Conservation (phyloP, 2,113 vertebrate species). For the Prietella phreatophila region DNA sequence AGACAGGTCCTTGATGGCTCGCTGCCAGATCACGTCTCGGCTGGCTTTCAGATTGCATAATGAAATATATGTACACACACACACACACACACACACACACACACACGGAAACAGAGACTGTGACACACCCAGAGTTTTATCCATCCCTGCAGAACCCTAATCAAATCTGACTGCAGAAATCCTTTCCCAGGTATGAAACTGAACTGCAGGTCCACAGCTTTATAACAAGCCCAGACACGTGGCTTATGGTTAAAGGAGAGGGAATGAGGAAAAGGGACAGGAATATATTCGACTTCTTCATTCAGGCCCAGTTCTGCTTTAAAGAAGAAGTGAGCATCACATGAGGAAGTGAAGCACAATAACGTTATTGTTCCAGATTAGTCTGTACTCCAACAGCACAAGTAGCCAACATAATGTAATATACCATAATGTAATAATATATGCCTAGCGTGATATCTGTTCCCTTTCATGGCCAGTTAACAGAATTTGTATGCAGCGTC, state of each 20-base stretch:
- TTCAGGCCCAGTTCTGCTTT: background rate
- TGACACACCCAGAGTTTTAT: background rate
- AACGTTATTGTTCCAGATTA: conserved; percentile 1
- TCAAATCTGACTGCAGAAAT: conserved; percentile 15
- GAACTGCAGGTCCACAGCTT: background rate
- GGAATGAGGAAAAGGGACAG: background rate
- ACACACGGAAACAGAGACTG: conserved; percentile 25
- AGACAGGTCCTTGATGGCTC: conserved; percentile 44
- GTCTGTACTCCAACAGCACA: background rate
- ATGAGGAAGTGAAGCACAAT: conserved; percentile 42
- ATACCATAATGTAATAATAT: background rate
- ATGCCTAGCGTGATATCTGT: background rate
- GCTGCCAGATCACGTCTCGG: conserved; percentile 24
- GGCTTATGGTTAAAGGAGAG: conserved; percentile 20
- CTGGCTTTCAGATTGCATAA: conserved; percentile 21
- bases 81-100: conserved; percentile 12
- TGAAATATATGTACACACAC: conserved; percentile 29
- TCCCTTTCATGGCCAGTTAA: background rate
- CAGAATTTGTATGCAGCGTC: background rate
- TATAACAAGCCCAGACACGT: conserved; percentile 20
- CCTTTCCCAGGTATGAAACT: conserved; percentile 3
- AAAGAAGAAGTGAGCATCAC: conserved; percentile 30
- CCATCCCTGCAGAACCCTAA: background rate
- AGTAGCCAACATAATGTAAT: background rate
- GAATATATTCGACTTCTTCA: conserved; percentile 25